Evolutionary conservation across 1,140 invertebrate species (phyloP).

Genomic region (Diuraphis noxia): DNA sequence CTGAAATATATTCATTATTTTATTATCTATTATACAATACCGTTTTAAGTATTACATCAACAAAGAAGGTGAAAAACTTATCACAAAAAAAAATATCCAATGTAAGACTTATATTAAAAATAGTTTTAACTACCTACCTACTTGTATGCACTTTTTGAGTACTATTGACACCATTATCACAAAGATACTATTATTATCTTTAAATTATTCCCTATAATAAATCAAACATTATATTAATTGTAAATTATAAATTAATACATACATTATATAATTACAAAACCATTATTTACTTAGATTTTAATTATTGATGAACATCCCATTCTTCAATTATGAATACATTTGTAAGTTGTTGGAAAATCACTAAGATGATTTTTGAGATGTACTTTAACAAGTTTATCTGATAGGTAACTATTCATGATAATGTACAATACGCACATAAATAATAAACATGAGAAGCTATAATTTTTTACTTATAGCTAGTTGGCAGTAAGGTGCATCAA

Average conservation of each 20-base stretch:
- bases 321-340: not conserved
- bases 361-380: not conserved
- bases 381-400: not conserved
- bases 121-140: not conserved
- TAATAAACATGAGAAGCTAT: not conserved
- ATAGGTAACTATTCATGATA: not conserved
- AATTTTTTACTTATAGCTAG: not conserved
- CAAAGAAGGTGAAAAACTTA: not conserved
- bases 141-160: not conserved
- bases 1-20: not conserved
- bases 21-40: slow-evolving; percentile 3
- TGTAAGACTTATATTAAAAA: not conserved
- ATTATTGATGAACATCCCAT: not conserved
- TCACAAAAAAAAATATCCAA: not conserved
- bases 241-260: not conserved
- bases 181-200: not conserved
- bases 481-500: too few species aligned
- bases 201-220: not conserved
- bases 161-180: not conserved
- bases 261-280: not conserved
- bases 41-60: not conserved
- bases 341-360: not conserved
- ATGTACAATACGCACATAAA: not conserved
- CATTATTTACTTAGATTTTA: not conserved
- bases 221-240: not conserved